These are phyloP conservation scores for Spodoptera litura DNA, from an alignment of 1,140 invertebrate species.

Conservation along the genomic window DNA sequence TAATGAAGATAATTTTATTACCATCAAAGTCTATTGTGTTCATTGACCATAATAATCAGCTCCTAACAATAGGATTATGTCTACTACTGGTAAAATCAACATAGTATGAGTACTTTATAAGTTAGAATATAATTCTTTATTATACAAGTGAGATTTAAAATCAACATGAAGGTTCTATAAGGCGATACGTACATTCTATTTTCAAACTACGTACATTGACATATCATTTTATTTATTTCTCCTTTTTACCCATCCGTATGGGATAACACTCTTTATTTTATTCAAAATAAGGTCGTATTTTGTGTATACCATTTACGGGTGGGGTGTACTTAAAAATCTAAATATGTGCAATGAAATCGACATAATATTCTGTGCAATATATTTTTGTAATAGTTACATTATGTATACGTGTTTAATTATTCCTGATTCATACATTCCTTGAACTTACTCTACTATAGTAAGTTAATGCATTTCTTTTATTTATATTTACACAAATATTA, in stretches of 20 bases:
- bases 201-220: not conserved
- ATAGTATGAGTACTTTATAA: not conserved
- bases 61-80: no score
- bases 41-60: no score
- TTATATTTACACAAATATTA: not conserved
- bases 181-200: slow-evolving; percentile 5
- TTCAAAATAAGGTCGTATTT: no score
- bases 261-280: no score
- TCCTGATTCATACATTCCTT: slow-evolving; percentile 37
- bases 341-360: slow-evolving; percentile 1
- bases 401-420: slow-evolving; percentile 24
- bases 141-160: slow-evolving; percentile 37
- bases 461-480: slow-evolving; percentile 9
- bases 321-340: slow-evolving; percentile 2
- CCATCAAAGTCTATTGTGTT: not conserved
- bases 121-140: slow-evolving; percentile 17
- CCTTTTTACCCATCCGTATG: not conserved
- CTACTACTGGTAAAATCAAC: slow-evolving; percentile 4
- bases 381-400: slow-evolving; percentile 25
- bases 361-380: slow-evolving; percentile 43
- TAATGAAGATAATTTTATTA: not conserved
- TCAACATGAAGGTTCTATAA: not conserved
- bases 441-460: slow-evolving; percentile 5
- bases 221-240: slow-evolving; percentile 22
- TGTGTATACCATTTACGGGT: no score